Conservation (phyloP, 2,888 invertebrate genomes). For the Drosophila aldrichi region DNA sequence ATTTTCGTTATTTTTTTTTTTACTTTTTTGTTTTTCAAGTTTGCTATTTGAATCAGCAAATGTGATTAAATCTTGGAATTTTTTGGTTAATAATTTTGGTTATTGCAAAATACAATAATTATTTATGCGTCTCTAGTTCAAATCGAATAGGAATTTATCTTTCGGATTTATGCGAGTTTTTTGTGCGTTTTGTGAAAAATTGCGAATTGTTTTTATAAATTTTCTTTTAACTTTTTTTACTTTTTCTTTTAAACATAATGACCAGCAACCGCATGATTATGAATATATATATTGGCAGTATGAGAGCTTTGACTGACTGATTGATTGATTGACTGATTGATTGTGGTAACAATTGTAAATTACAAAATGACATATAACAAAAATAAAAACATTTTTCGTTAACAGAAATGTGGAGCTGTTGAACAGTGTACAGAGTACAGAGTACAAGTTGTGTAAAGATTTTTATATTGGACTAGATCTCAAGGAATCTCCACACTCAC, state of each 20-base stretch:
- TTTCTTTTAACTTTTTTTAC: background rate
- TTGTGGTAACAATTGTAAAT: conserved; percentile 44
- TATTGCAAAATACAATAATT: conserved; percentile 84
- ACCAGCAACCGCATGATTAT: conserved; percentile 76
- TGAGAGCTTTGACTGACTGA: conserved; percentile 57
- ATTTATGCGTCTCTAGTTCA: conserved; percentile 45
- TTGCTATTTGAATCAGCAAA: conserved; percentile 23
- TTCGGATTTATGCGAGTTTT: conserved; percentile 44
- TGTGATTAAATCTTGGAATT: conserved; percentile 33
- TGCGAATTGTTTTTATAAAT: conserved; percentile 49
- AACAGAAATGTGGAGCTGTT: conserved; percentile 76
- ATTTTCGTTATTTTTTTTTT: conserved; percentile 77
- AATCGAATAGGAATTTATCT: conserved; percentile 22
- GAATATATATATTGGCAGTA: conserved; percentile 61
- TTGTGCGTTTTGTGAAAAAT: conserved; percentile 67
- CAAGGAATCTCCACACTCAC: conserved; percentile 15
- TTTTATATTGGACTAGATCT: conserved; percentile 15
- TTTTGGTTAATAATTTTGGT: conserved; percentile 82
- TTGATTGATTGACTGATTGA: conserved; percentile 43
- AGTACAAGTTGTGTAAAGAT: conserved; percentile 25
- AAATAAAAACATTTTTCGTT: conserved; percentile 85
- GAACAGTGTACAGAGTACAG: conserved; percentile 45
- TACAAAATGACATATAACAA: conserved; percentile 72
- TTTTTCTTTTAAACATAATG: conserved; percentile 55
- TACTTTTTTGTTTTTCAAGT: conserved; percentile 16